Evolutionary conservation across 2,888 invertebrate species (phyloP).

Genomic region (Osmoderma eremita): DNA sequence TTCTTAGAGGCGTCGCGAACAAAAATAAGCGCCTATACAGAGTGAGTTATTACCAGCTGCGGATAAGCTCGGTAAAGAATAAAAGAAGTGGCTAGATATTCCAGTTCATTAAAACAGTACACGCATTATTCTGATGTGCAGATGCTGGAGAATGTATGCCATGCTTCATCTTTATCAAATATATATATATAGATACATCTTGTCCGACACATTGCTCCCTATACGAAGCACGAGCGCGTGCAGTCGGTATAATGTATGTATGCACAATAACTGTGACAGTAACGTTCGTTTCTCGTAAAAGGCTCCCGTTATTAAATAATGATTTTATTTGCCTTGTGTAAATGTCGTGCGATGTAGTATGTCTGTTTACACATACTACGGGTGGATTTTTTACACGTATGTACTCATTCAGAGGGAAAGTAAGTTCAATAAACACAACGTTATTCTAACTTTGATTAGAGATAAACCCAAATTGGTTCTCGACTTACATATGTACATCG

Average conservation of each 20-base stretch:
- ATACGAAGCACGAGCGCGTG: too few species aligned
- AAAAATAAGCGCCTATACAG: constrained; percentile 15
- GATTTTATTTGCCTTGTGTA: constrained; percentile 25
- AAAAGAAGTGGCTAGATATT: too few species aligned
- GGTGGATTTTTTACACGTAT: background rate
- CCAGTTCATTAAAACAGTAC: too few species aligned
- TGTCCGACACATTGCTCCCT: too few species aligned
- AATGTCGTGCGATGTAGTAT: background rate
- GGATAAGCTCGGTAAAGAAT: too few species aligned
- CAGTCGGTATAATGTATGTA: too few species aligned
- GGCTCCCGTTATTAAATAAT: constrained; percentile 32
- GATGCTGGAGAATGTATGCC: too few species aligned
- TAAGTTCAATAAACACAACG: constrained; percentile 29
- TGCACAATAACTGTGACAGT: background rate
- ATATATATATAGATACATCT: too few species aligned
- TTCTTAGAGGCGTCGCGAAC: background rate
- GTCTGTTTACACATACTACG: constrained; percentile 15
- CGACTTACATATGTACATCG: background rate
- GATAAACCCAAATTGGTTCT: constrained; percentile 34
- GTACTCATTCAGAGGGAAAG: constrained; percentile 2
- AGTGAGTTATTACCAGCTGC: too few species aligned
- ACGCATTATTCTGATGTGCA: too few species aligned
- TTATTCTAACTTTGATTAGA: constrained; percentile 35
- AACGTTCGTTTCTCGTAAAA: constrained; percentile 15
- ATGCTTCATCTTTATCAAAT: too few species aligned